Conservation (phyloP, 2,113 vertebrate genomes). For the Circaetus gallicus region DNA sequence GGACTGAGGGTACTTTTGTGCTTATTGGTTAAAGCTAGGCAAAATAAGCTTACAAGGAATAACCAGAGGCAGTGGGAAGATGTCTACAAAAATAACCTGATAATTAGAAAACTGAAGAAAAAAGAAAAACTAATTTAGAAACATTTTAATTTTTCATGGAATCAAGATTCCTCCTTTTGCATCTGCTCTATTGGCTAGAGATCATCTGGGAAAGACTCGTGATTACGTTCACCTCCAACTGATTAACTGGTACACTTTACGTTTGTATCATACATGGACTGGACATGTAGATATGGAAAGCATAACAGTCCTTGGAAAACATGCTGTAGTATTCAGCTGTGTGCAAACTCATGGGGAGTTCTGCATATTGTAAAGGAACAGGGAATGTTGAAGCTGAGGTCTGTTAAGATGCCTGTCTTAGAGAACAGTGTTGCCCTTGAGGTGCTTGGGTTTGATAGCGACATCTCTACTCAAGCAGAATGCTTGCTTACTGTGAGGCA, state of each 20-base stretch:
- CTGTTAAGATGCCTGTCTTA: background rate
- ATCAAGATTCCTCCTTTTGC: background rate
- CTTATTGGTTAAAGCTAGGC: background rate
- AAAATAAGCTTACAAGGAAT: background rate
- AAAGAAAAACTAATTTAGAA: background rate
- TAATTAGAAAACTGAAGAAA: background rate
- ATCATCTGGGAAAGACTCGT: background rate
- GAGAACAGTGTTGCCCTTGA: background rate
- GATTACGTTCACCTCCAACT: background rate
- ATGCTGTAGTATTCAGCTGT: background rate
- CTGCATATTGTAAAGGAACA: background rate
- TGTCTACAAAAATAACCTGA: background rate
- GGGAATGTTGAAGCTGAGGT: background rate
- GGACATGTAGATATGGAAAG: background rate
- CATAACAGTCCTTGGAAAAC: background rate
- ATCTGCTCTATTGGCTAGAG: background rate
- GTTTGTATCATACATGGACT: background rate
- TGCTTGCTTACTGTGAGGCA: background rate
- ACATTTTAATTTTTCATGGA: background rate
- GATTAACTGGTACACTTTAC: background rate
- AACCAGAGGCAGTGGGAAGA: background rate
- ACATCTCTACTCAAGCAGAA: background rate
- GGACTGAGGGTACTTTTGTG: background rate
- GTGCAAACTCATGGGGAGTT: background rate
- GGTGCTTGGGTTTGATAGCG: background rate